Base-by-base conservation (phyloP, 2,888 invertebrate species). In the Hyppa rectilinea region DNA sequence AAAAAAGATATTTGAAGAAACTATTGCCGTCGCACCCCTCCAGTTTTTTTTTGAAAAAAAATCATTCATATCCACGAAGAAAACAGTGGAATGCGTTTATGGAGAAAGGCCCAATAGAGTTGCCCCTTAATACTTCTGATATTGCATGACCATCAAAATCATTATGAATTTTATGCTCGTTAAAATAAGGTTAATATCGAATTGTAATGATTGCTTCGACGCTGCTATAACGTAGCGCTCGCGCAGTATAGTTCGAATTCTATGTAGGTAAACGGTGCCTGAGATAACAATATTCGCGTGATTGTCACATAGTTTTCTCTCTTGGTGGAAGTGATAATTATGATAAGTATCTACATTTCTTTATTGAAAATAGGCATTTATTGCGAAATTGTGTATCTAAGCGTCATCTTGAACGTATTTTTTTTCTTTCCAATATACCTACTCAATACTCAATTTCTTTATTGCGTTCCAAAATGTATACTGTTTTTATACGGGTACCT, bases 261-360 rank as follows among this genome's bases (percentile, higher is more conserved):
- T 29, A 14, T 29, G 29, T 45, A 14, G n/a, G 29, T 45, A n/a
- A 59, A 14, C 45, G 1, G 9, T 45, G 23, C 50, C 31, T 40
- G 38, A 49, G 23, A 49, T 47, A 40, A n/a, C n/a, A 56, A 65
- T 62, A 67, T 62, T 67, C 23, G 12, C 61, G 52, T 45, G n/a
- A n/a, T 53, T 61, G 47, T 43, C 38, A 40, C 34, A n/a, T 58
- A 26, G 23, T 53, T 60, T 68, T 74, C 34, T 67, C 52, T 73
- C 29, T 58, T 34, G 34, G 17, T 49, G 31, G 7, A 58, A 20
- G 60, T 40, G 63, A 56, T 60, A 53, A 76, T 58, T 71, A 40
- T 47, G 34, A 7, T 29, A 65, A 65, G 29, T 34, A 65, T 14
- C 4, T 17, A n/a, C 7, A 7, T 31, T 17, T 67, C 70, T 49